Percentiles rank a stretch among this genome's conserved stretches.
Conservation (phyloP, 2,113 vertebrate genomes). For the Lepus timidus region DNA sequence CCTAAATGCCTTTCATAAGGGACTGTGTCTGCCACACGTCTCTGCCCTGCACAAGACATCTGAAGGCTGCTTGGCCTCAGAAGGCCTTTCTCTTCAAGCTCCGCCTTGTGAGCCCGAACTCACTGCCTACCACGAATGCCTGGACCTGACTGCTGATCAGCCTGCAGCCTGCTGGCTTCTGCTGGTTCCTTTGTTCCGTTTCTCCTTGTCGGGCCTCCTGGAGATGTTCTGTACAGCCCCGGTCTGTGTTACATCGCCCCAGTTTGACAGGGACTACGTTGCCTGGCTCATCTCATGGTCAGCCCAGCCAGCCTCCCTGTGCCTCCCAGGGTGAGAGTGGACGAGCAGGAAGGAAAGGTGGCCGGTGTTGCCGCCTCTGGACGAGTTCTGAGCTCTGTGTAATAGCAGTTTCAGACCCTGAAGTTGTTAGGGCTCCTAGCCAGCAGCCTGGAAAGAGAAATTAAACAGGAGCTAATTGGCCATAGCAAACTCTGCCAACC, state of each 20-base stretch:
- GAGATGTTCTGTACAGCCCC: neutral
- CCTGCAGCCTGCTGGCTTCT: neutral
- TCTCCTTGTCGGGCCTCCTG: neutral
- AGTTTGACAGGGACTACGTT: neutral
- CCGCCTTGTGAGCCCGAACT: neutral
- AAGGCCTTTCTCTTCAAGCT: neutral
- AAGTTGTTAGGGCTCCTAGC: neutral
- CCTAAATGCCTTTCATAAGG: neutral
- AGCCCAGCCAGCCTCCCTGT: neutral
- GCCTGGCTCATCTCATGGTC: too few species aligned
- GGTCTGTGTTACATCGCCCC: neutral
- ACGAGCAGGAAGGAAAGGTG: neutral
- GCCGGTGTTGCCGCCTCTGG: constrained; percentile 17
- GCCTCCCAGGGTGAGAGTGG: neutral
- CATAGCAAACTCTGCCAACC: neutral
- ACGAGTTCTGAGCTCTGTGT: neutral
- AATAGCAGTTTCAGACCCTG: neutral
- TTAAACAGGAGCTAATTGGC: constrained; percentile 38
- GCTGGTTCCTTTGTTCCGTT: neutral
- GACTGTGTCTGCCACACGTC: rapidly evolving
- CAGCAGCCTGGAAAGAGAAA: constrained; percentile 55
- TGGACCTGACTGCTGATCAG: neutral
- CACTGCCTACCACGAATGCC: too few species aligned
- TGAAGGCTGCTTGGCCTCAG: neutral
- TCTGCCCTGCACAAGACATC: neutral